A percentile compares a stretch with the other conserved stretches of the same genome.
These are phyloP conservation scores for Hydrochoerus hydrochaeris DNA, from an alignment of 2,113 vertebrate species.

Conservation along the genomic window DNA sequence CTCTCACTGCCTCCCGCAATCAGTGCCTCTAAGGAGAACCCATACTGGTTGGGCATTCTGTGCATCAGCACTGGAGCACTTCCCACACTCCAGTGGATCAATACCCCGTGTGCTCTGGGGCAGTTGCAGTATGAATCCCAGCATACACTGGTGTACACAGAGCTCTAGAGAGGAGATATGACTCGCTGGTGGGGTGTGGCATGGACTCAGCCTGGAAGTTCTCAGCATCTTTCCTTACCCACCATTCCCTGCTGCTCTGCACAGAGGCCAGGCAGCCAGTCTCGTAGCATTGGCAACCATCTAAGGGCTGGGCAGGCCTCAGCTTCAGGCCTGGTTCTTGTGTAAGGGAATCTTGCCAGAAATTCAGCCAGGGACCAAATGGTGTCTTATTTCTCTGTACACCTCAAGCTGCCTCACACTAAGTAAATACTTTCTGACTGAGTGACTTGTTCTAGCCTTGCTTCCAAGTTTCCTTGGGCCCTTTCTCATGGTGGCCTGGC, in stretches of 20 bases:
- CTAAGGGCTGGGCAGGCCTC: slow-evolving; percentile 44
- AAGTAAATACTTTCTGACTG: slow-evolving; percentile 79
- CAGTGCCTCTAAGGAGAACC: neutral
- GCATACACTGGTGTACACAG: neutral
- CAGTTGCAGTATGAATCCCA: neutral
- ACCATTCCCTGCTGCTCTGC: neutral
- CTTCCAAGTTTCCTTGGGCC: slow-evolving; percentile 76
- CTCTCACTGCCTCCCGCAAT: neutral
- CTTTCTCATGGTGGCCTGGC: neutral
- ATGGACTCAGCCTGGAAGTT: neutral
- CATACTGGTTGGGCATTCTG: neutral
- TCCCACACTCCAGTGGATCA: neutral
- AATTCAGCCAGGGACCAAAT: slow-evolving; percentile 70
- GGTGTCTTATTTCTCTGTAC: slow-evolving; percentile 74
- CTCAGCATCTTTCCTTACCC: neutral
- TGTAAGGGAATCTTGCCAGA: slow-evolving; percentile 45
- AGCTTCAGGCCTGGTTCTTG: slow-evolving; percentile 45
- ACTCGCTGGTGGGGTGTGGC: accelerated
- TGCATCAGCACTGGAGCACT: neutral
- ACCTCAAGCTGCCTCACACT: slow-evolving; percentile 71
- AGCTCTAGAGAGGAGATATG: neutral
- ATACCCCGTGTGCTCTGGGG: neutral
- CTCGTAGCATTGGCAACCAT: slow-evolving; percentile 50
- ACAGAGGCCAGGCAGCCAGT: neutral
- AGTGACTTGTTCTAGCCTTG: slow-evolving; percentile 67